These are phyloP conservation scores for Gryon sp. DNA, from an alignment of 1,140 invertebrate genomes.

Conservation along the genomic window DNA sequence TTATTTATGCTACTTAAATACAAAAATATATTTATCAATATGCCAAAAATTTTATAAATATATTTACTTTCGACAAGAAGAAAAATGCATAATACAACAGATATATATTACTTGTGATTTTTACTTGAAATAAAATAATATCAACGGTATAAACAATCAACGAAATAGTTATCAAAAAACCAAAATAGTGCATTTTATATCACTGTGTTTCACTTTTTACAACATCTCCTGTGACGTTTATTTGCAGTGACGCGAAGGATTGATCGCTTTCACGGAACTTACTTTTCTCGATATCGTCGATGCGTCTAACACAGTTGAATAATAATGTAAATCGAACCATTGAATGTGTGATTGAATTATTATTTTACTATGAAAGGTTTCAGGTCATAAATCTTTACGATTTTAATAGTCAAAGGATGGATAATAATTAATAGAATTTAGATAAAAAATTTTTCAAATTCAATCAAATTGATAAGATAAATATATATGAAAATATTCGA, in stretches of 20 bases:
- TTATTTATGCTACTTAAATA: too few species aligned
- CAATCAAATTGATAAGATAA: too few species aligned
- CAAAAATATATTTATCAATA: too few species aligned
- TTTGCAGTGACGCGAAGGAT: background rate
- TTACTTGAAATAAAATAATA: too few species aligned
- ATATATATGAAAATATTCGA: too few species aligned
- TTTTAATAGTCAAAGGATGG: background rate
- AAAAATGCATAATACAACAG: too few species aligned
- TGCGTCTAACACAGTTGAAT: background rate
- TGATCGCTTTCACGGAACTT: slow-evolving; percentile 5
- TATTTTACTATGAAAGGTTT: background rate
- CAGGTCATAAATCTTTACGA: background rate
- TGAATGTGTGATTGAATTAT: slow-evolving; percentile 11
- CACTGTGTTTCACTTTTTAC: slow-evolving; percentile 6
- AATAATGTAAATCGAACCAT: slow-evolving; percentile 7
- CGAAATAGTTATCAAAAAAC: too few species aligned
- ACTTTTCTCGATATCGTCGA: slow-evolving; percentile 2
- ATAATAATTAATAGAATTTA: background rate
- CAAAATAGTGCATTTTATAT: slow-evolving; percentile 11
- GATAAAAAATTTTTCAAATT: background rate
- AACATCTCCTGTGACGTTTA: background rate
- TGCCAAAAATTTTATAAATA: too few species aligned
- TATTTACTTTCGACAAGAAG: too few species aligned
- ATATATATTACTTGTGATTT: too few species aligned
- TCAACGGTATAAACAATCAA: too few species aligned